Conservation (phyloP, 2,113 vertebrate species). For the Bos indicus region DNA sequence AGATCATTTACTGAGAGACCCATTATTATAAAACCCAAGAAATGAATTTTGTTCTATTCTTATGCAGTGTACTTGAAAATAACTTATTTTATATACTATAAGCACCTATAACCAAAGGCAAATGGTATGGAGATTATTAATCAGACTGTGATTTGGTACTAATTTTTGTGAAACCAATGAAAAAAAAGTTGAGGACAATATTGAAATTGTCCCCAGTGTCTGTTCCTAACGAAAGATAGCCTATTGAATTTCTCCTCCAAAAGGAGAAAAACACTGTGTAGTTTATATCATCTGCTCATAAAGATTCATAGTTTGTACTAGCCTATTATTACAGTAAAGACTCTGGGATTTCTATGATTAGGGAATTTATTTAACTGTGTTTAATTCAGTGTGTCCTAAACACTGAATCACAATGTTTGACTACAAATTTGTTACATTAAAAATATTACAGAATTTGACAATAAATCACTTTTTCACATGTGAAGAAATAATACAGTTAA, state of each 20-base stretch:
- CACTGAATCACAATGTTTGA: background rate
- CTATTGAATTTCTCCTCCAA: background rate
- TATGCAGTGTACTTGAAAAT: conserved; percentile 1
- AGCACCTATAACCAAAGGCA: background rate
- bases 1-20: background rate
- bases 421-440: background rate
- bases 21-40: background rate
- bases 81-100: background rate
- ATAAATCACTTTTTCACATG: background rate
- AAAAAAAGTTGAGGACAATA: background rate
- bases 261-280: background rate
- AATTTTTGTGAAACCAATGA: background rate
- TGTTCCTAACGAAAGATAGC: background rate
- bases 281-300: background rate
- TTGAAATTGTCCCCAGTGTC: background rate
- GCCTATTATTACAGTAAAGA: background rate
- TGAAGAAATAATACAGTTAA: background rate
- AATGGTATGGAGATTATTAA: background rate
- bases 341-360: background rate
- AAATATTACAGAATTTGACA: background rate
- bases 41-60: background rate
- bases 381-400: background rate
- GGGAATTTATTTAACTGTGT: background rate
- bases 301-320: background rate
- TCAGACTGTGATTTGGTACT: background rate